Evolutionary conservation across 2,113 vertebrate species (phyloP).

Genomic region (Thymallus thymallus): DNA sequence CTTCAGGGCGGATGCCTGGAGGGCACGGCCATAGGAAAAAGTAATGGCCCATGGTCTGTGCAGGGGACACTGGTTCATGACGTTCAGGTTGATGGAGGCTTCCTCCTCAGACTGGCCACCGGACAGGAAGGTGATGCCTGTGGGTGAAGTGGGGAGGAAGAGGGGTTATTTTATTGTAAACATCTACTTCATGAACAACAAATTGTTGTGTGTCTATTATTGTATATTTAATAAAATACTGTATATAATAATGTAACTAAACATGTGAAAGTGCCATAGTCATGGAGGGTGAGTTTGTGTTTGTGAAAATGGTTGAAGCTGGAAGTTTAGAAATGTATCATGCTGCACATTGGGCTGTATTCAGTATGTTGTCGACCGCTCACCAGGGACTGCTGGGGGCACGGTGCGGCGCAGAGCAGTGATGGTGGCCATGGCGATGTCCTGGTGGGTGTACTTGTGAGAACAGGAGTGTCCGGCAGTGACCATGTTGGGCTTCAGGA

Average conservation of each 20-base stretch:
- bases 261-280: too few relatives aligned
- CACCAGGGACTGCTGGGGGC: constrained; percentile 87
- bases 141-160: not conserved
- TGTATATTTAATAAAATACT: too few relatives aligned
- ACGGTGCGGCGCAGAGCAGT: constrained; percentile 88
- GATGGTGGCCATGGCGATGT: constrained; percentile 90
- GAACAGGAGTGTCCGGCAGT: constrained; percentile 87
- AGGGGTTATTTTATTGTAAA: not conserved
- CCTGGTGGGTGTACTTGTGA: constrained; percentile 82
- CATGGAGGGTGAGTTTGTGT: not conserved
- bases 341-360: not conserved
- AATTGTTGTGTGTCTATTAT: not conserved
- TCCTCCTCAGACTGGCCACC: constrained; percentile 94
- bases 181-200: not conserved
- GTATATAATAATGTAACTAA: too few relatives aligned
- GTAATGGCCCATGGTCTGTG: constrained; percentile 85
- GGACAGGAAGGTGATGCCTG: constrained; percentile 89
- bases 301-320: not conserved
- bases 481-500: constrained; percentile 94
- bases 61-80: constrained; percentile 88
- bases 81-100: constrained; percentile 86
- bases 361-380: not conserved
- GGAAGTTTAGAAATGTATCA: not conserved
- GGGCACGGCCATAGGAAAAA: constrained; percentile 89
- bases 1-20: constrained; percentile 89